Base-by-base conservation (phyloP, 2,888 invertebrate genomes). In the Drosophila meridionalis region DNA sequence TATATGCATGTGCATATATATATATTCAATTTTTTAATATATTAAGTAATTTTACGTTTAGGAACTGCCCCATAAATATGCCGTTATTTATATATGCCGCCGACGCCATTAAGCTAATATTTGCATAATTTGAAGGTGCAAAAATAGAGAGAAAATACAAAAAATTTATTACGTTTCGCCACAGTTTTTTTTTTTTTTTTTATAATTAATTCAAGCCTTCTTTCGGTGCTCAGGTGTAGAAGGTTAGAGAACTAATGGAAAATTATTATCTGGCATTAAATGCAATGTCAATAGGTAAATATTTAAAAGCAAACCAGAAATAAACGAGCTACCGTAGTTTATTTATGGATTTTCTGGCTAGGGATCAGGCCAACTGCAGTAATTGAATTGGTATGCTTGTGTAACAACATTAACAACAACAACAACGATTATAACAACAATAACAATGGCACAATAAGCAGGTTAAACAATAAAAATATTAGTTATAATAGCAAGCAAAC, bases 281-380 rank as follows among this genome's bases (percentile, higher is more conserved):
- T 64, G 64, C 78, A 80, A 77, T 78, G 78, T 78, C 78, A 81
- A 78, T 78, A 65, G 72, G 55, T 63, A 80, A 80, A 76, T 77
- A 78, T 72, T 78, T 40, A 71, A 55, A 40, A 62, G 58, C 38
- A 52, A 80, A 80, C 63, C 80, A 76, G 66, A 71, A 80, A 61
- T 47, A 26, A 67, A 67, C 30, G 11, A 66, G 56, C 48, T 50
- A 60, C 34, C 26, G 42, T 11, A 65, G 55, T 77, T 72, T 78
- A 77, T 77, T 80, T 77, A 80, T 72, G 77, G 48, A 68, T 77
- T 68, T 66, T 53, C 67, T 68, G 70, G 56, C 57, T 59, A 34
- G 82, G 69, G 64, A 72, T 69, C 87, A 70, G 56, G 34, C 61
- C 80, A 76, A 73, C 36, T 78, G 64, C 56, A 78, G 42, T 86